These are phyloP conservation scores for Limenitis camilla DNA, from an alignment of 2,888 invertebrate genomes.

Conservation along the genomic window DNA sequence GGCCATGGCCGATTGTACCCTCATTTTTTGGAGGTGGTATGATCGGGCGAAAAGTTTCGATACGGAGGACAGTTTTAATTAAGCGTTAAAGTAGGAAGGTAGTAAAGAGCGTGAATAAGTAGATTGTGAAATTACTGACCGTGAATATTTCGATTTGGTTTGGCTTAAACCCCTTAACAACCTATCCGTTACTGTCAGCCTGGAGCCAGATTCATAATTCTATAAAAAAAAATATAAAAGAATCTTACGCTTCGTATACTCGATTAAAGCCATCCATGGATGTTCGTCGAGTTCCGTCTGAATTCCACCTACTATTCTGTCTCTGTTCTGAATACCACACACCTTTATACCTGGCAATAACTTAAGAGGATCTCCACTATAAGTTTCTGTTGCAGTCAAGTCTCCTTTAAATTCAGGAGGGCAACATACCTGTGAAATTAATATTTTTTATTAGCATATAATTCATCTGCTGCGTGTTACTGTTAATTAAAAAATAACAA, in stretches of 20 bases:
- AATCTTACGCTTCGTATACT: constrained; percentile 77
- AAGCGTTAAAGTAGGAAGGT: too few species aligned
- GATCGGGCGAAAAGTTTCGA: too few species aligned
- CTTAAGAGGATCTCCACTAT: constrained; percentile 11
- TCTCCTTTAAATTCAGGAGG: constrained; percentile 40
- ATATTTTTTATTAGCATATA: background rate
- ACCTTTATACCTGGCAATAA: constrained; percentile 56
- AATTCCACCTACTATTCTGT: constrained; percentile 78
- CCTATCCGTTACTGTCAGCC: too few species aligned
- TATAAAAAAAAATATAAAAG: background rate
- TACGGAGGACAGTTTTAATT: too few species aligned
- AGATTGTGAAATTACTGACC: too few species aligned
- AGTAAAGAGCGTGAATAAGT: too few species aligned
- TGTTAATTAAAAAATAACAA: too few species aligned
- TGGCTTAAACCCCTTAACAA: too few species aligned
- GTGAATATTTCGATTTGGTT: too few species aligned
- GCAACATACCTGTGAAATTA: constrained; percentile 72
- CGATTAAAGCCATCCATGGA: constrained; percentile 81
- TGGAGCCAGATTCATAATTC: background rate
- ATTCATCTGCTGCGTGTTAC: too few species aligned
- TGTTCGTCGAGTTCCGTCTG: constrained; percentile 78
- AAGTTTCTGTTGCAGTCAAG: background rate
- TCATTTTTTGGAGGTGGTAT: too few species aligned
- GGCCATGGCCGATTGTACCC: too few species aligned
- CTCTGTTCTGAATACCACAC: constrained; percentile 72